Conservation (phyloP, 2,888 invertebrate genomes). For the Eupithecia inturbata region DNA sequence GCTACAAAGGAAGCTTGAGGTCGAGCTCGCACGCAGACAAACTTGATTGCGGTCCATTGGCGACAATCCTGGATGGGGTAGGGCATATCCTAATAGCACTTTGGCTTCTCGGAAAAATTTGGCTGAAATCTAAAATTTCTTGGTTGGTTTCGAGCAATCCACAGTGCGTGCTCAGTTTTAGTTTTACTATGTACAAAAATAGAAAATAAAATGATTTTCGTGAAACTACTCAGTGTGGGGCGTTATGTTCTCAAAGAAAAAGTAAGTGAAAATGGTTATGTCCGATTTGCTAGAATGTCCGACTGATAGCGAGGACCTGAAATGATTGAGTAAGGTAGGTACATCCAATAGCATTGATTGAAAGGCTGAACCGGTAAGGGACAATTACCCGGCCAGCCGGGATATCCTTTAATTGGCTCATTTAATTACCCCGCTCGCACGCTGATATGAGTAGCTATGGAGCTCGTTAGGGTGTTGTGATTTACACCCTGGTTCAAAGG, state of each 20-base stretch:
- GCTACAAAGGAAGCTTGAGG: neutral
- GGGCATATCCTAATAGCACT: neutral
- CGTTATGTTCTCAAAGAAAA: neutral
- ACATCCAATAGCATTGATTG: conserved; percentile 14
- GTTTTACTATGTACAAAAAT: no score
- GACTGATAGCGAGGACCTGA: neutral
- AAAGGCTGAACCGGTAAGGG: conserved; percentile 14
- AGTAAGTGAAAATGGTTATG: neutral
- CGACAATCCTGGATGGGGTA: neutral
- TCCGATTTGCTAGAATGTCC: neutral
- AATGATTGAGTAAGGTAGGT: conserved; percentile 6
- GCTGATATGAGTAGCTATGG: conserved; percentile 33
- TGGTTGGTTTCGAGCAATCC: neutral
- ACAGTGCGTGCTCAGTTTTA: no score
- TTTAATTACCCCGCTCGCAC: conserved; percentile 37
- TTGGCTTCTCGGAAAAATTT: neutral
- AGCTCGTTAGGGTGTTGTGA: conserved; percentile 30
- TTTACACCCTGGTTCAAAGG: conserved; percentile 23
- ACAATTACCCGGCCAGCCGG: neutral
- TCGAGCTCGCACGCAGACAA: neutral
- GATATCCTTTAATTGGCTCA: conserved; percentile 35
- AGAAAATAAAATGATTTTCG: neutral
- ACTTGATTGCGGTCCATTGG: neutral
- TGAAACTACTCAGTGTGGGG: neutral
- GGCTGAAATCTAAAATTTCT: neutral